Evolutionary conservation across 2,113 vertebrate species (phyloP), one percentile per base, ranked within the genome.

Genomic region (Arvicanthis niloticus): DNA sequence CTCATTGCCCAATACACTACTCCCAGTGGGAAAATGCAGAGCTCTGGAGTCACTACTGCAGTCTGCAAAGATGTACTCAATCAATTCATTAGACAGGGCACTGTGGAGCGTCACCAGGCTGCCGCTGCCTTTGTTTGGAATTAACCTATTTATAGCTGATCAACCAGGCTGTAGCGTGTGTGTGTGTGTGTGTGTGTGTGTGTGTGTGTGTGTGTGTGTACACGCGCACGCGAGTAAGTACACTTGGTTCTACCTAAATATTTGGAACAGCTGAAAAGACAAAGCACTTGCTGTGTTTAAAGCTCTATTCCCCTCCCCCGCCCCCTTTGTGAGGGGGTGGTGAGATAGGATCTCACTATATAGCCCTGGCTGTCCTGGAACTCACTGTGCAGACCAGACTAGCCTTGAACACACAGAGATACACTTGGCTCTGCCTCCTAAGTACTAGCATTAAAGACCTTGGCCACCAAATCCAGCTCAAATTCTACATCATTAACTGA

Each of bases 121-220:
- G 51, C 70, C n/a, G 7, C 88, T 82, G 73, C 51, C 73, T 93
- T 78, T 85, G 68, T 94, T 60, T 94, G 58, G 65, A 58, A 92
- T 76, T 72, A 70, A 68, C 48, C 53, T 58, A 87, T 76, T 96
- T 91, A 85, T 65, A 89, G 72, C 76, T 26, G 88, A 77, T 87
- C 85, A 95, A 34, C 40, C 9, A 90, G 62, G 48, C 67, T 31
- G 24, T 24, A 86, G 86, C 80, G 65, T 53, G 37, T 81, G 24
- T 24, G 34, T 15, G 26, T 21, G 31, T 40, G n/a, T 10, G n/a
- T 34, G 4, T 34, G 29, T 5, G 2, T 16, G 31, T 37, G 67
- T 34, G 10, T 13, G 65, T 34, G 8, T 34, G 12, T 68, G 67
- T 13, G 13, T 13, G 67, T 68, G 67, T 13, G 31, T 13, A 5